Conservation (phyloP, 2,797 vertebrate genomes). For the Alosa sapidissima region DNA sequence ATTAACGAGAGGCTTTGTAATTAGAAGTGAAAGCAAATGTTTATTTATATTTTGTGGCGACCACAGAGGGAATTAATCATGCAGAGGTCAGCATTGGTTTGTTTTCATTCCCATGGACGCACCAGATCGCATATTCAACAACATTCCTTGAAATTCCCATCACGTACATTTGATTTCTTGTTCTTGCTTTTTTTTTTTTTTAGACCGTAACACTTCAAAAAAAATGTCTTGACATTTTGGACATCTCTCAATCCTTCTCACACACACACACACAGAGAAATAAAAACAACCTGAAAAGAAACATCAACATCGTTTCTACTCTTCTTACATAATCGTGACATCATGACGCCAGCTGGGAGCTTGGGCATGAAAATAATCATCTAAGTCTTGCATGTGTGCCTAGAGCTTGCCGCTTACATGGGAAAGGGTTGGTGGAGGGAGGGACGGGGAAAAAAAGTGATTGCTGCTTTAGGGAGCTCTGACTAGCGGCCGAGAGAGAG, state of each 20-base stretch:
- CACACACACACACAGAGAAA: neutral
- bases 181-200: neutral
- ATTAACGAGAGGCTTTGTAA: neutral
- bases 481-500: neutral
- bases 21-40: constrained; percentile 10
- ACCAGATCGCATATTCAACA: neutral
- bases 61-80: neutral
- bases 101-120: neutral
- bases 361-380: constrained; percentile 12
- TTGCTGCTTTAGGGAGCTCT: neutral
- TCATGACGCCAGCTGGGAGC: constrained; percentile 13
- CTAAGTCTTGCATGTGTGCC: neutral
- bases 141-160: neutral
- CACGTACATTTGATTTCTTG: neutral
- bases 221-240: neutral
- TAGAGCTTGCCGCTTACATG: neutral
- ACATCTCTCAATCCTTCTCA: neutral
- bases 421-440: neutral
- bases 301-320: neutral
- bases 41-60: neutral
- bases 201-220: neutral
- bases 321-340: constrained; percentile 19
- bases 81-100: neutral
- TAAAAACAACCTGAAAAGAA: neutral
- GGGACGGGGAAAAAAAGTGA: neutral